phyloP scores from a whole-genome alignment of 2,888 invertebrate species.

The Sminthurinus aureus region DNA sequence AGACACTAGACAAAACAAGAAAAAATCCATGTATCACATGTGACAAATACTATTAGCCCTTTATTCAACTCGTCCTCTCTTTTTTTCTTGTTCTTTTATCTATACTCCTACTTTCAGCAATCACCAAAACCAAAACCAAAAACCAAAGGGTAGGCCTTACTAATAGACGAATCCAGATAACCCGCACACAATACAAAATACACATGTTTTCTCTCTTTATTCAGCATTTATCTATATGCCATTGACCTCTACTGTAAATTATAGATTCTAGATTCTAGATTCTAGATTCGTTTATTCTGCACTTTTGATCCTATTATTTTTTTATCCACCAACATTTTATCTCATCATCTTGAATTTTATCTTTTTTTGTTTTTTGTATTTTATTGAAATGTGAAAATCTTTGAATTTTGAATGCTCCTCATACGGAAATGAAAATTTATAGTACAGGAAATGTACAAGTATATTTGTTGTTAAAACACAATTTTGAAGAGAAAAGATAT shows the following conservation, averaged over 20 bases:
- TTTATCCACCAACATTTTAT: not conserved
- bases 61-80: not conserved
- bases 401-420: not conserved
- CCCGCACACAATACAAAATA: too few relatives aligned
- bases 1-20: not conserved
- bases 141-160: not conserved
- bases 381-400: not conserved
- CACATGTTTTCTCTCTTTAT: too few relatives aligned
- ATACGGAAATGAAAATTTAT: too few relatives aligned
- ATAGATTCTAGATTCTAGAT: too few relatives aligned
- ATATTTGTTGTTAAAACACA: not conserved
- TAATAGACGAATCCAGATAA: too few relatives aligned
- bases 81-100: constrained; percentile 8
- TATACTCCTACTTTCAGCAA: not conserved
- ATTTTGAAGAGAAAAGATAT: not conserved
- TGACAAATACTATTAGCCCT: not conserved
- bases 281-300: too few relatives aligned
- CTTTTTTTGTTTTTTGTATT: not conserved
- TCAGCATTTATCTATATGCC: not conserved
- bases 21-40: not conserved
- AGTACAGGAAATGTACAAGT: not conserved
- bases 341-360: not conserved
- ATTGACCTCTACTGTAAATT: too few relatives aligned
- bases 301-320: not conserved
- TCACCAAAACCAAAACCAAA: not conserved